Evolutionary conservation across 2,888 invertebrate genomes (phyloP).

Genomic region (Leptopilina myrica): DNA sequence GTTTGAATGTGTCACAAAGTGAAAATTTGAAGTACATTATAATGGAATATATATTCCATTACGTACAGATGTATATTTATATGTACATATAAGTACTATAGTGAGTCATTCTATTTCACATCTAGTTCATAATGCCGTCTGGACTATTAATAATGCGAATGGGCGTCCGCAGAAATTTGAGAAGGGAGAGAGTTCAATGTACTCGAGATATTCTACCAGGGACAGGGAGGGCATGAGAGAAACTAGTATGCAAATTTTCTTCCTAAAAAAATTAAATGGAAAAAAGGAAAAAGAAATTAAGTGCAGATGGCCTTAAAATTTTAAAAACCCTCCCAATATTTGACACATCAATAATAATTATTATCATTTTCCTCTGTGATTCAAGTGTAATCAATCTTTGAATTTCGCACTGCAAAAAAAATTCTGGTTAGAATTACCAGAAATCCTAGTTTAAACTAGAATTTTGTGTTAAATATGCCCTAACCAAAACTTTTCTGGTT

Average conservation of each 20-base stretch:
- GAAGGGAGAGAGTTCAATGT: constrained; percentile 32
- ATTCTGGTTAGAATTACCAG: too few relatives aligned
- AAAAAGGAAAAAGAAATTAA: not conserved
- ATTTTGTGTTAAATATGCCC: too few relatives aligned
- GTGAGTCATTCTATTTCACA: constrained; percentile 29
- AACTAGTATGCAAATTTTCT: constrained; percentile 29
- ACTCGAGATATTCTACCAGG: constrained; percentile 35
- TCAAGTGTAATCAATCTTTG: not conserved
- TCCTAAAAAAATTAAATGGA: not conserved
- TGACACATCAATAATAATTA: not conserved
- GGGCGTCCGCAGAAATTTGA: constrained; percentile 34
- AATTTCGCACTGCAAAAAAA: not conserved
- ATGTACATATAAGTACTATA: not conserved
- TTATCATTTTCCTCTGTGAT: not conserved
- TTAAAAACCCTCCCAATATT: not conserved
- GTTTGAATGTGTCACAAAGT: not conserved
- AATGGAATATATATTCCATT: too few relatives aligned
- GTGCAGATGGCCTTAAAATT: constrained; percentile 12
- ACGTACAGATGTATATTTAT: not conserved
- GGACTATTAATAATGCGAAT: constrained; percentile 33
- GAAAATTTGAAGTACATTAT: not conserved
- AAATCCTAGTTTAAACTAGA: too few relatives aligned
- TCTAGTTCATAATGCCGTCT: constrained; percentile 31
- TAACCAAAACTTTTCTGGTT: too few relatives aligned
- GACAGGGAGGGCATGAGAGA: constrained; percentile 25